Evolutionary conservation across 2,797 vertebrate genomes (phyloP), one percentile per base, ranked within the genome.

Genomic region (Gymnocypris eckloni): DNA sequence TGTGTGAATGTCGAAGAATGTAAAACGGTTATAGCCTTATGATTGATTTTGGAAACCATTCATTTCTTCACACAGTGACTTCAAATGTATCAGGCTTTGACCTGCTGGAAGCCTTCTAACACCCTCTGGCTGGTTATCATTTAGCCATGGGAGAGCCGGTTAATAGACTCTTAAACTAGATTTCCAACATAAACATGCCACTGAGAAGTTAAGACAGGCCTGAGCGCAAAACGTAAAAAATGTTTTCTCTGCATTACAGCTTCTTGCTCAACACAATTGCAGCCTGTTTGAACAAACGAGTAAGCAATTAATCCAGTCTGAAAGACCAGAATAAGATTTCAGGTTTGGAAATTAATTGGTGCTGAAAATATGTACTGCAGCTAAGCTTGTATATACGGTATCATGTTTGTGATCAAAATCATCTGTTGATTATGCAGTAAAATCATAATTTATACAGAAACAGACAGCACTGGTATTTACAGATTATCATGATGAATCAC

Each of bases 381-480:
- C 41, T 61, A 54, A 61, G 48, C 11, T 79, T 12, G 2, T 75
- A 28, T 45, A 59, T 33, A 37, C 37, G 25, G 2, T 25, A 64
- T 33, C 83, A 86, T 89, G 86, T 90, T 91, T 90, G 87, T 90
- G 81, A 86, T 81, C 25, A 6, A 67, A 81, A 90, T 91, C 82
- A 81, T 89, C 89, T 81, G 75, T 82, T 72, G 84, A 8, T 41
- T 69, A 80, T 78, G 80, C 66, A 75, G 88, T 86, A 89, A 88
- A 80, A 61, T 89, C 88, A 91, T 92, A 86, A 90, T 91, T 87
- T 78, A 88, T 83, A 86, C 89, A 82, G 66, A 87, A 82, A 75
- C 1, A 82, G 64, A 86, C 75, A 50, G 69, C 66, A 66, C 28
- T 81, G 61, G 39, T 86, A 86, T 89, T 88, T 86, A 79, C 84